Evolutionary conservation across 2,888 invertebrate genomes (phyloP).

Genomic region (Cerastoderma edule): DNA sequence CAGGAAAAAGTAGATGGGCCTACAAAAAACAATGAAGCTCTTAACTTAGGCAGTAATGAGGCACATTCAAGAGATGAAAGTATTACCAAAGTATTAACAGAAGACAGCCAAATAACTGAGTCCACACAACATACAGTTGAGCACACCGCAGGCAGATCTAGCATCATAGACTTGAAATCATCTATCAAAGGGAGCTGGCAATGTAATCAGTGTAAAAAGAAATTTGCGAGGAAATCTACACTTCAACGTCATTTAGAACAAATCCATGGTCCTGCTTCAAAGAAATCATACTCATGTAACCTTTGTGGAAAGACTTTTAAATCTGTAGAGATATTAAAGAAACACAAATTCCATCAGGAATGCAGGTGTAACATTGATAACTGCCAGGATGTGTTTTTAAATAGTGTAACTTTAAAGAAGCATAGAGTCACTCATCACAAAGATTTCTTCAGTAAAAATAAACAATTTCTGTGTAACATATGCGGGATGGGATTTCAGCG

Average conservation of each 20-base stretch:
- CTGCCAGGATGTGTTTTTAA: background rate
- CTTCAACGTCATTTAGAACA: background rate
- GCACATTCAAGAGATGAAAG: too few species aligned
- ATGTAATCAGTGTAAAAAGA: background rate
- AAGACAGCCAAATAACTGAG: too few species aligned
- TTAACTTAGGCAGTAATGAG: too few species aligned
- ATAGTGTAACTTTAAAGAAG: background rate
- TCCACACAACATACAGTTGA: too few species aligned
- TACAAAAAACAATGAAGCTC: too few species aligned
- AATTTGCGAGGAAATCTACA: background rate
- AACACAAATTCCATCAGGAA: background rate
- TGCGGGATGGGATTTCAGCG: slow-evolving; percentile 1
- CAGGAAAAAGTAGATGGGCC: too few species aligned
- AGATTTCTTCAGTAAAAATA: background rate
- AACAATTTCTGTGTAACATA: background rate
- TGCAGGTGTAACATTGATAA: background rate
- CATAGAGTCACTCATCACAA: background rate
- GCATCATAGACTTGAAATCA: background rate
- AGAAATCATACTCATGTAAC: background rate
- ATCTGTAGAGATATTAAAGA: background rate
- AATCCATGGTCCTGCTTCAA: background rate
- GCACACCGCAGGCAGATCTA: too few species aligned
- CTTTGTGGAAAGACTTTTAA: background rate
- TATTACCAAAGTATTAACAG: too few species aligned
- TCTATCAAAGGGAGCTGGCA: background rate